Base-by-base conservation (phyloP, 2,888 invertebrate species). In the Leucoptera coffeella region DNA sequence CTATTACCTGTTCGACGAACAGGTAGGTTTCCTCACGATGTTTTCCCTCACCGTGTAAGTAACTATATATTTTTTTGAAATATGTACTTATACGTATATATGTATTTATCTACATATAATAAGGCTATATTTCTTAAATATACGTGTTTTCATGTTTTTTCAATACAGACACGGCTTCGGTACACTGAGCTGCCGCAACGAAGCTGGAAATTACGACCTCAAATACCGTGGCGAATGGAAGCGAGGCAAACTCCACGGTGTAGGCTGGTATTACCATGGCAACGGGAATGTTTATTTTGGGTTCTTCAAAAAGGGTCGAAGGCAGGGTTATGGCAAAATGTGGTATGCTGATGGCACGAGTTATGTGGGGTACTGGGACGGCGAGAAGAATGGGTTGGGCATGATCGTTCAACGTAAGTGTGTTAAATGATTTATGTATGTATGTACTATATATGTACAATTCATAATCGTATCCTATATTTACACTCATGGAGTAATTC, bases 101-200 rank as follows among this genome's bases (percentile, higher is more conserved):
- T n/a, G n/a, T n/a, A n/a, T n/a, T n/a, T n/a, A n/a, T n/a, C n/a
- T n/a, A n/a, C n/a, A n/a, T n/a, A n/a, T n/a, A n/a, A n/a, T n/a
- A n/a, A n/a, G n/a, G n/a, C n/a, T n/a, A n/a, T n/a, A n/a, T n/a
- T n/a, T n/a, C n/a, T n/a, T n/a, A n/a, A n/a, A n/a, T n/a, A n/a
- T n/a, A n/a, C n/a, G n/a, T n/a, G n/a, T n/a, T n/a, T n/a, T n/a
- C n/a, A n/a, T n/a, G n/a, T n/a, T n/a, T n/a, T n/a, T n/a, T n/a
- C n/a, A n/a, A n/a, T n/a, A n/a, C n/a, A 67, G 69, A 33, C 75
- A 80, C 34, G 80, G 80, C 10, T 77, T 65, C 36, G 81, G 81
- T 2, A 50, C 67, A 1, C 47, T 78, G 3, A 65, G 73, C 25
- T 36, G 50, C 30, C 36, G 50, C 30, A 50, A 52, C 4, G 10